Evolutionary conservation across 1,140 invertebrate genomes (phyloP).

Genomic region (Drosophila repletoides): DNA sequence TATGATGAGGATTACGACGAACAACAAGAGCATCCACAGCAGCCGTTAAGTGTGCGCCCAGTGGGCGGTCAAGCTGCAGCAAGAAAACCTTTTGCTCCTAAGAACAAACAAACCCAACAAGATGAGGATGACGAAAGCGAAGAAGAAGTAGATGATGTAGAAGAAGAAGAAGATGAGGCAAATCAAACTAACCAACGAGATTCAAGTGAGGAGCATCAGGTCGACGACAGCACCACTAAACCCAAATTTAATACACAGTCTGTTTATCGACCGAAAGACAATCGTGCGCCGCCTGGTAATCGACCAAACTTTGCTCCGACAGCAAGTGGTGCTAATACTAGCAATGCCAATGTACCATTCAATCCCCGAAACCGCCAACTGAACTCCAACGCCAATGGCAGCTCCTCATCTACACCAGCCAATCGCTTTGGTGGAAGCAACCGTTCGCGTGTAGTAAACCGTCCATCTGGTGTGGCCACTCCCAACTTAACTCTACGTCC

Average conservation of each 20-base stretch:
- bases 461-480: constrained; percentile 57
- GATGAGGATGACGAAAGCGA: constrained; percentile 34
- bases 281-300: constrained; percentile 59
- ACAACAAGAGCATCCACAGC: constrained; percentile 18
- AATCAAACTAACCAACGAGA: not conserved
- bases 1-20: constrained; percentile 83
- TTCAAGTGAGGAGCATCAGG: not conserved
- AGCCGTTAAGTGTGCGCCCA: constrained; percentile 13
- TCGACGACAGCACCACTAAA: not conserved
- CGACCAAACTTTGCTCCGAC: constrained; percentile 48
- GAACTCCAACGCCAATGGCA: not conserved
- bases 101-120: constrained; percentile 6
- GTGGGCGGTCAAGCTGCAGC: constrained; percentile 25
- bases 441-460: constrained; percentile 69
- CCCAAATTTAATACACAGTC: constrained; percentile 29
- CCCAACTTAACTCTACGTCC: constrained; percentile 66
- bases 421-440: constrained; percentile 64
- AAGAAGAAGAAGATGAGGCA: constrained; percentile 34
- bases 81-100: constrained; percentile 50
- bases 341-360: constrained; percentile 54
- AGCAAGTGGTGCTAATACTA: constrained; percentile 11
- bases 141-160: constrained; percentile 39
- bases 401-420: not conserved
- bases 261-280: constrained; percentile 56
- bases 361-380: constrained; percentile 55